Percentiles rank a stretch among this genome's conserved stretches.
phyloP scores from a whole-genome alignment of 1,140 invertebrate genomes.

The Lordiphosa clarofinis region DNA sequence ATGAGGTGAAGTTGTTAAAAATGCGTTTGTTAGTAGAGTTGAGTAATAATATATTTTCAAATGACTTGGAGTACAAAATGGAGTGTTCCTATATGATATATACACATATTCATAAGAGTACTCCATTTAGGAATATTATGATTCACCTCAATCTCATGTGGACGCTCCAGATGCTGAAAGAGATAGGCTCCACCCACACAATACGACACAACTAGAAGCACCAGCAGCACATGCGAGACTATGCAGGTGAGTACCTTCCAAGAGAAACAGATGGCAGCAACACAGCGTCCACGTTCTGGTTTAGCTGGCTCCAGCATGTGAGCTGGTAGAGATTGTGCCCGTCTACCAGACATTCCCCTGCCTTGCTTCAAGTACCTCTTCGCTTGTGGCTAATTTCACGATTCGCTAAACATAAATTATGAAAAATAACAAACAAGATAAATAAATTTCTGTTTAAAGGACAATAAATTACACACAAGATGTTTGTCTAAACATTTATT shows the following conservation, averaged over 20 bases:
- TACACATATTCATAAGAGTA: too few species aligned
- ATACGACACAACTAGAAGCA: constrained; percentile 90
- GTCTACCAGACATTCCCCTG: constrained; percentile 62
- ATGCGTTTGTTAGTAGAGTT: too few species aligned
- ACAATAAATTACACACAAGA: constrained; percentile 17
- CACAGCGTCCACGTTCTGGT: constrained; percentile 79
- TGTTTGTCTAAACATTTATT: constrained; percentile 70
- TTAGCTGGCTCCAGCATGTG: constrained; percentile 69
- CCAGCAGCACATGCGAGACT: constrained; percentile 92
- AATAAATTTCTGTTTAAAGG: constrained; percentile 29
- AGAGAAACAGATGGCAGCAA: constrained; percentile 82
- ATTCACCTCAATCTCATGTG: constrained; percentile 87
- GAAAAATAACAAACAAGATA: constrained; percentile 24
- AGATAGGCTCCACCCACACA: constrained; percentile 92
- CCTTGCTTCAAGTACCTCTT: constrained; percentile 10
- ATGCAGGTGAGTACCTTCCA: constrained; percentile 92
- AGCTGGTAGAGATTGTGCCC: constrained; percentile 72
- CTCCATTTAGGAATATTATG: too few species aligned
- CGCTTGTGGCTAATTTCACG: constrained; percentile 38
- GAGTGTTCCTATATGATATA: too few species aligned
- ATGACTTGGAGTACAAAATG: too few species aligned
- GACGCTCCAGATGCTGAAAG: constrained; percentile 89
- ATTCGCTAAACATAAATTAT: constrained; percentile 49
- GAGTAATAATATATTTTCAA: too few species aligned
- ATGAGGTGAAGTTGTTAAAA: too few species aligned